Evolutionary conservation across 2,797 vertebrate genomes (phyloP).

Genomic region (Anableps anableps): DNA sequence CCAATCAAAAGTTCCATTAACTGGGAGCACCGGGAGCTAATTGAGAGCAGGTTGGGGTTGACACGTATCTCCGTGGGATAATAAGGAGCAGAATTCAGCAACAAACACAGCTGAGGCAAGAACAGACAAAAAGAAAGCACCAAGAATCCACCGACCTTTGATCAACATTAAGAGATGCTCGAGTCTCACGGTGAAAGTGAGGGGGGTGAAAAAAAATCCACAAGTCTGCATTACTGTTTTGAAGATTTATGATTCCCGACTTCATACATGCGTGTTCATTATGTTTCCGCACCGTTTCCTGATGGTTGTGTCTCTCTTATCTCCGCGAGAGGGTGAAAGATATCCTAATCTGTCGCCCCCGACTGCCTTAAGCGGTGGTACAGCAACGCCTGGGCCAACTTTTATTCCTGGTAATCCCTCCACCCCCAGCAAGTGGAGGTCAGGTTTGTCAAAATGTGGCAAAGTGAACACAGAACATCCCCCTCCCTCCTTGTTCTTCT

Average conservation of each 20-base stretch:
- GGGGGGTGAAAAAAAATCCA: slow-evolving; percentile 9
- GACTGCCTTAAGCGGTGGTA: slow-evolving; percentile 76
- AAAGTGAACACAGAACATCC: slow-evolving; percentile 55
- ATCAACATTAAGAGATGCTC: slow-evolving; percentile 47
- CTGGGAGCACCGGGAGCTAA: slow-evolving; percentile 75
- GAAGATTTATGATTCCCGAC: slow-evolving; percentile 65
- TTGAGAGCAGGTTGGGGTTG: slow-evolving; percentile 67
- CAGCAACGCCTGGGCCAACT: slow-evolving; percentile 71
- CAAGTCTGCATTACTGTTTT: slow-evolving; percentile 61
- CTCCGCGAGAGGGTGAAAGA: slow-evolving; percentile 68
- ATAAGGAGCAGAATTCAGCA: slow-evolving; percentile 41
- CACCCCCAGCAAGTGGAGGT: slow-evolving; percentile 76
- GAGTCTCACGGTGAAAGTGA: slow-evolving; percentile 11
- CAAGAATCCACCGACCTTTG: slow-evolving; percentile 80
- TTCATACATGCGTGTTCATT: slow-evolving; percentile 69
- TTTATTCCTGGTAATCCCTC: slow-evolving; percentile 82
- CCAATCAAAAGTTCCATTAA: slow-evolving; percentile 82
- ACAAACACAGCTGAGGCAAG: slow-evolving; percentile 48
- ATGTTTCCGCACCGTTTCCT: slow-evolving; percentile 55
- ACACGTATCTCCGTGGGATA: slow-evolving; percentile 63
- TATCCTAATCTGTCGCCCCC: slow-evolving; percentile 80
- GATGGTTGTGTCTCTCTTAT: slow-evolving; percentile 73
- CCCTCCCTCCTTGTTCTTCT: slow-evolving; percentile 16
- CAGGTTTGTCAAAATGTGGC: slow-evolving; percentile 81
- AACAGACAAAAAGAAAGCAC: slow-evolving; percentile 86